Base-by-base conservation (phyloP, 2,797 vertebrate genomes). In the Sebastes reedi region DNA sequence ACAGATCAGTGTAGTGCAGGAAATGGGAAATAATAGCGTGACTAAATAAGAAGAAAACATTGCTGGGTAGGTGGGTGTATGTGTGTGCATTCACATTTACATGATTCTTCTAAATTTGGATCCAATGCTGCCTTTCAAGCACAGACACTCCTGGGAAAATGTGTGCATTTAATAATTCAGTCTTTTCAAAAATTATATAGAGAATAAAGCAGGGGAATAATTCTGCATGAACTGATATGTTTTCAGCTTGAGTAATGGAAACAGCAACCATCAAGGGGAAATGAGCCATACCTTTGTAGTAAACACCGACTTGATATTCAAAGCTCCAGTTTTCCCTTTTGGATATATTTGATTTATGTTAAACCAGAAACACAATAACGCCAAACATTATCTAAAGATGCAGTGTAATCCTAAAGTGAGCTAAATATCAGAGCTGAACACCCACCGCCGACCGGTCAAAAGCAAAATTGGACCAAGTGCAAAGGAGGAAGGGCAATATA, bases 31-130 rank as follows among this genome's bases (percentile, higher is more conserved):
- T 50, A 78, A 74, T 25, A 68, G 34, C 32, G 30, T 5, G 13
- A 71, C 24, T 58, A 77, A 79, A 7, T 61, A 55, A 52, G 46
- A 36, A 61, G 36, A 67, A 76, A 67, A 46, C 16, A 34, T 46
- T 56, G 22, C 56, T 13, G 70, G 42, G 24, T 34, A 67, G 70
- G 75, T 82, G 67, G 54, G 61, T 29, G 73, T 25, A 62, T 60
- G 4, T 50, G 42, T 5, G 46, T 60, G 77, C 24, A 12, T 67
- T 66, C 75, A 68, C 76, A 85, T 80, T 83, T 65, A 52, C 72
- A 80, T 74, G 54, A 58, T 36, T 68, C 27, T 81, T 83, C 80
- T 84, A 84, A 81, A 87, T 87, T 67, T 87, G 69, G 68, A 84
- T 79, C 60, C 58, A 55, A 24, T 52, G 59, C 67, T 77, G 67